These are phyloP conservation scores for Nilaparvata lugens DNA, from an alignment of 1,140 invertebrate species.

Conservation along the genomic window DNA sequence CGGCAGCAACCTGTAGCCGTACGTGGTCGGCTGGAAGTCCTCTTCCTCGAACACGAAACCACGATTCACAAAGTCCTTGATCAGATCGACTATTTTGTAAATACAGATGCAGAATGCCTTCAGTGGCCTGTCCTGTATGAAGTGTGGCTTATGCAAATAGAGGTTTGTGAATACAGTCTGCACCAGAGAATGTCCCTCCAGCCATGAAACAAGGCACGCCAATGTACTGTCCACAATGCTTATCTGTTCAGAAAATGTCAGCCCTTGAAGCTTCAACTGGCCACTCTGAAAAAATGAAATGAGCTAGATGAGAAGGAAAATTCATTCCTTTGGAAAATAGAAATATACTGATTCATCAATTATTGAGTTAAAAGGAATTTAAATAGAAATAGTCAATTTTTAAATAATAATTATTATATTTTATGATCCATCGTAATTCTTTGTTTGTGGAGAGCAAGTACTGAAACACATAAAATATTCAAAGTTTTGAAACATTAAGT, in stretches of 20 bases:
- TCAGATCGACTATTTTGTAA: constrained; percentile 84
- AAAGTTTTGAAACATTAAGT: too few species aligned
- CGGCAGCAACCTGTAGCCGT: constrained; percentile 78
- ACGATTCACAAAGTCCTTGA: constrained; percentile 79
- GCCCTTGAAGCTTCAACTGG: constrained; percentile 67
- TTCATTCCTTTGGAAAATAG: too few species aligned
- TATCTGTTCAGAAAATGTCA: constrained; percentile 60
- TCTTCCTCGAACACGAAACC: constrained; percentile 89
- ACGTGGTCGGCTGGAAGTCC: constrained; percentile 89
- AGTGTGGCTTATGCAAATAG: constrained; percentile 83
- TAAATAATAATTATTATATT: too few species aligned
- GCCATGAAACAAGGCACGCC: constrained; percentile 86
- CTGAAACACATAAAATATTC: too few species aligned
- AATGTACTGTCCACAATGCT: constrained; percentile 91
- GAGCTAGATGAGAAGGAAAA: too few species aligned
- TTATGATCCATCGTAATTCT: too few species aligned
- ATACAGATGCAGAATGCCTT: constrained; percentile 80
- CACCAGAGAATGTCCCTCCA: constrained; percentile 90
- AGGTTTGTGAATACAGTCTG: constrained; percentile 97
- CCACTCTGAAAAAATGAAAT: constrained; percentile 59
- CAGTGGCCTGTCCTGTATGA: constrained; percentile 73
- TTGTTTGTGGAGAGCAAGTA: too few species aligned
- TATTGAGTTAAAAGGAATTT: too few species aligned
- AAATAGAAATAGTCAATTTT: too few species aligned
- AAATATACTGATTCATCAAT: too few species aligned